Evolutionary conservation across 2,113 vertebrate genomes (phyloP).

Genomic region (Microtus oregoni): DNA sequence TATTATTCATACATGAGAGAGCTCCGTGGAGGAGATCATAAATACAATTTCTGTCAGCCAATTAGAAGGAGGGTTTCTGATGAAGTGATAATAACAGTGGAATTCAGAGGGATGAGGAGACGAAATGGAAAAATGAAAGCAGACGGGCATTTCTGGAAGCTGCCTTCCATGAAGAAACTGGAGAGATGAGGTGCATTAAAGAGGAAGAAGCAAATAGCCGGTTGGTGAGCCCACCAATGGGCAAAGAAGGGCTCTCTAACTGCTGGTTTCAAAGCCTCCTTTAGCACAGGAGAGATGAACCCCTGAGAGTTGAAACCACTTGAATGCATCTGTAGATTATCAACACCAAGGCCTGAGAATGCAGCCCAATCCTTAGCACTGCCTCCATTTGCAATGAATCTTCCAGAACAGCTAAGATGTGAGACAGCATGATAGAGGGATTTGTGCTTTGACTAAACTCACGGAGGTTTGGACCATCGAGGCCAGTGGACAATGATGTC

Average conservation of each 20-base stretch:
- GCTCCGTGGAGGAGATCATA: constrained; percentile 71
- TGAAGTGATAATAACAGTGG: constrained; percentile 76
- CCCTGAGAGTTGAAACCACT: not conserved
- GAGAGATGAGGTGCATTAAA: constrained; percentile 69
- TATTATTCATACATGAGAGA: constrained; percentile 78
- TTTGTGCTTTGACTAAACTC: not conserved
- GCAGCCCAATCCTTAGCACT: constrained; percentile 1
- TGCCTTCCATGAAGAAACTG: constrained; percentile 60
- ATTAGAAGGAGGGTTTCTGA: constrained; percentile 65
- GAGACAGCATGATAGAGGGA: not conserved
- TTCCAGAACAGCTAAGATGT: constrained; percentile 29
- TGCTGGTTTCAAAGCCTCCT: constrained; percentile 12
- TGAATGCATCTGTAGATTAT: constrained; percentile 7
- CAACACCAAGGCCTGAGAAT: not conserved
- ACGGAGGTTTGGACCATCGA: not conserved
- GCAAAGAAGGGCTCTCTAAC: constrained; percentile 49
- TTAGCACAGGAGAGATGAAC: constrained; percentile 24
- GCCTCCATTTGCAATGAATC: constrained; percentile 42
- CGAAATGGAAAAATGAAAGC: constrained; percentile 81
- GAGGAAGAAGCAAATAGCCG: constrained; percentile 4
- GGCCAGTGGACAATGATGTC: not conserved
- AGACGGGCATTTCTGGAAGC: constrained; percentile 67
- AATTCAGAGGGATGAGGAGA: constrained; percentile 77
- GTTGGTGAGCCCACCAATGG: constrained; percentile 49
- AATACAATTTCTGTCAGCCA: constrained; percentile 79